Evolutionary conservation across 92 coral and sea anemone species (phyloP), one percentile per base, ranked within the genome.

Genomic region (Metridium senile): DNA sequence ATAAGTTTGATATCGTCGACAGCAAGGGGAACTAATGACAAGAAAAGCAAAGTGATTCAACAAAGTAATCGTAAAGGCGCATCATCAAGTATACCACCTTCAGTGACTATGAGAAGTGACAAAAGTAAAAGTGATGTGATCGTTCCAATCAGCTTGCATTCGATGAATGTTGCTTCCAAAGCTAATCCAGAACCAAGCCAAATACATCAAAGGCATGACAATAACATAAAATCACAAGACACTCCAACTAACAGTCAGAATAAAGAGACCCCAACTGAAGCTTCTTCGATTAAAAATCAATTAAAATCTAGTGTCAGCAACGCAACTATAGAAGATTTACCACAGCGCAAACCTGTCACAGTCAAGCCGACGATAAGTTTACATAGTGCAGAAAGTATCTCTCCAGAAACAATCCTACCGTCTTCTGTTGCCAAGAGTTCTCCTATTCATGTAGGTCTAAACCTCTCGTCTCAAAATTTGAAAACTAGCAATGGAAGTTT

Each of bases 1-100:
- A 76, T 64, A 76, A 19, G 33, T 17, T 63, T 76, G 1, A 62
- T 64, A 31, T 62, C 81, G 9, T 64, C 81, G 32, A 70, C 72
- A 17, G 11, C 63, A 28, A 17, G 28, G 30, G 43, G 31, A 20
- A 17, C 9, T 13, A 30, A 54, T 1, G 34, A 19, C 26, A 39
- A 39, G 13, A 39, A 39, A 6, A 39, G 49, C 13, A 39, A 39
- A 39, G 49, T 39, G 6, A 39, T 39, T n/a, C n/a, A n/a, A 39
- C 6, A 39, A 13, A 39, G 13, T 4, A 39, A 39, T 59, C 7
- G 17, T 3, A 25, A 59, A 25, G 32, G 28, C 16, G 1, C 22
- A 26, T 26, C 11, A 23, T 3, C 61, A 20, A 54, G 61, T 54
- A 10, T 20, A 54, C 13, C 49, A 54, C 61, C 65, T n/a, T 22